Evolutionary conservation across 2,113 vertebrate species (phyloP).

Genomic region (Cyprinodon variegatus): DNA sequence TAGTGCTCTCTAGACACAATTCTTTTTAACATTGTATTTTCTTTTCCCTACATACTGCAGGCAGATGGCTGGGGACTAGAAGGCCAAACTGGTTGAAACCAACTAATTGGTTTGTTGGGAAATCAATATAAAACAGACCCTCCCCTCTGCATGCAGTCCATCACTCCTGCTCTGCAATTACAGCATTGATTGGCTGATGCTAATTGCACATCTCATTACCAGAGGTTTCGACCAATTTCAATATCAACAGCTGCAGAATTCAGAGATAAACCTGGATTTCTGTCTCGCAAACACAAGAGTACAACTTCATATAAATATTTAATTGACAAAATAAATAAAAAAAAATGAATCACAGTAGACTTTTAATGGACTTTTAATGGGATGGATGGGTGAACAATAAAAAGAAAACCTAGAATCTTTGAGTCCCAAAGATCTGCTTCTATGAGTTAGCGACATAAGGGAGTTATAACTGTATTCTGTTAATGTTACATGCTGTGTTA

Average conservation of each 20-base stretch:
- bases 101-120: constrained; percentile 80
- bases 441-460: too few species aligned
- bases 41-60: constrained; percentile 53
- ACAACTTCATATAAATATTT: too few species aligned
- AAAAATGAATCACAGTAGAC: too few species aligned
- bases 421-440: too few species aligned
- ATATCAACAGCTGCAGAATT: constrained; percentile 37
- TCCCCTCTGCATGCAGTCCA: constrained; percentile 63
- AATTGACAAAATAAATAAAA: too few species aligned
- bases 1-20: constrained; percentile 25
- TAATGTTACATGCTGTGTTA: too few species aligned
- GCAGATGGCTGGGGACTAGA: constrained; percentile 76
- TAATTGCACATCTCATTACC: constrained; percentile 75
- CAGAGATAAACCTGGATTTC: constrained; percentile 31
- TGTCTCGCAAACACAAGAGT: not conserved
- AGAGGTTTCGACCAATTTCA: constrained; percentile 54
- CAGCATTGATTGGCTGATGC: constrained; percentile 74
- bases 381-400: too few species aligned
- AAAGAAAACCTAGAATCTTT: too few species aligned
- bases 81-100: constrained; percentile 69
- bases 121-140: constrained; percentile 75
- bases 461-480: too few species aligned
- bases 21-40: constrained; percentile 35
- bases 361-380: too few species aligned
- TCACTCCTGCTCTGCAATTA: constrained; percentile 75